Base-by-base conservation (phyloP, 2,888 invertebrate species). In the Hyposoter didymator region DNA sequence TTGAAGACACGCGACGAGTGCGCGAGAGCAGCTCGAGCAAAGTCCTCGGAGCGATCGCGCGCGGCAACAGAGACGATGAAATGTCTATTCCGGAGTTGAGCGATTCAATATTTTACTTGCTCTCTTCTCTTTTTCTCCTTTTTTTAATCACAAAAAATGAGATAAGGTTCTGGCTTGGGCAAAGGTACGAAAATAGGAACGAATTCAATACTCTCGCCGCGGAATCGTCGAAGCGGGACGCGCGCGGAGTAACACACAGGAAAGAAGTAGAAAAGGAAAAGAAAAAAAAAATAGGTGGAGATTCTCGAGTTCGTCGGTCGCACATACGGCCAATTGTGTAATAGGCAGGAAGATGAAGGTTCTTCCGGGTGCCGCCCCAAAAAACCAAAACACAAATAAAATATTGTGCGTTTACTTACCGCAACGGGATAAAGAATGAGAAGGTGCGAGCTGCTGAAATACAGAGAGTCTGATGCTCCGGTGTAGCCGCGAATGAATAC, bases 341-440 rank as follows among this genome's bases (percentile, higher is more conserved):
- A 19, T n/a, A n/a, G 78, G 81, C 35, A 76, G 82, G 78, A 70
- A 86, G 84, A 80, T 70, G 66, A 83, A 78, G 81, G 84, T 89
- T 89, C 90, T 92, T 92, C 91, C 92, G 90, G 91, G 92, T 90
- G 87, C 90, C 93, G 90, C 93, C 93, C 92, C 89, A 89, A 91
- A 92, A 91, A 93, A 93, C 93, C 92, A 93, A 93, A 93, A 93
- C 91, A 93, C 93, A 93, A 93, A 93, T 93, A 93, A 92, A 90
- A 87, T 84, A 85, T 82, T 69, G 80, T 78, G 81, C 67, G 86
- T 83, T 78, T 82, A 82, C 75, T 86, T 83, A 90, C 91, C 90
- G 89, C 91, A 90, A 88, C 74, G 78, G 85, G 79, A 86, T 74
- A 74, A 72, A 67, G 72, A 55, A 70, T n/a, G 84, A 84, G 83